phyloP scores from a whole-genome alignment of 1,140 invertebrate species.

The Trachelipus rathkii region DNA sequence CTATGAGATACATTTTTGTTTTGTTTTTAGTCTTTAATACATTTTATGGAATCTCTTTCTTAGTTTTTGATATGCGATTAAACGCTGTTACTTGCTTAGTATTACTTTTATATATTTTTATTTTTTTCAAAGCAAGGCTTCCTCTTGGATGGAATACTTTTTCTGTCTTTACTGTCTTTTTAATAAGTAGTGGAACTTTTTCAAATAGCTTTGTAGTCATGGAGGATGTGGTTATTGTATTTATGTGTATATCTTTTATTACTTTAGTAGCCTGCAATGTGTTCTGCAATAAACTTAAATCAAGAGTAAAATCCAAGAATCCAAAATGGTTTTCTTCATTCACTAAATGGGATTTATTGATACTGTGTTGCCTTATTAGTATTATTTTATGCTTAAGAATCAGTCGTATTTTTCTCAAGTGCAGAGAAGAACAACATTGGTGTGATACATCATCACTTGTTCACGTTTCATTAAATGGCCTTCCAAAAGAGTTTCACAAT shows the following conservation, averaged over 20 bases:
- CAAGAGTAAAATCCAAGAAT: neutral
- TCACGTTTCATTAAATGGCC: constrained; percentile 41
- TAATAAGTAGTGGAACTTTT: constrained; percentile 54
- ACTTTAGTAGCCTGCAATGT: constrained; percentile 4
- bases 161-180: neutral
- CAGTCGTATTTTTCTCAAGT: constrained; percentile 64
- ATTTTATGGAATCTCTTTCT: neutral
- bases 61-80: neutral
- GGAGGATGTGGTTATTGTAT: constrained; percentile 71
- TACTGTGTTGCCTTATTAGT: constrained; percentile 21
- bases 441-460: constrained; percentile 52
- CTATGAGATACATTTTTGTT: neutral
- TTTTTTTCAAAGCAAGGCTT: neutral
- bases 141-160: neutral
- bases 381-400: constrained; percentile 53
- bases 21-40: neutral
- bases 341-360: neutral
- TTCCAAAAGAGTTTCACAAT: constrained; percentile 47
- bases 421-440: constrained; percentile 78
- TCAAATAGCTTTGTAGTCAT: constrained; percentile 91
- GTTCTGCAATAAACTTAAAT: neutral
- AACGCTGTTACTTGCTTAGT: neutral
- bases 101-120: neutral
- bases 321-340: neutral
- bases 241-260: constrained; percentile 46